A percentile compares a stretch with the other conserved stretches of the same genome.
These are phyloP conservation scores for Lordiphosa collinella DNA, from an alignment of 1,140 invertebrate genomes.

Conservation along the genomic window DNA sequence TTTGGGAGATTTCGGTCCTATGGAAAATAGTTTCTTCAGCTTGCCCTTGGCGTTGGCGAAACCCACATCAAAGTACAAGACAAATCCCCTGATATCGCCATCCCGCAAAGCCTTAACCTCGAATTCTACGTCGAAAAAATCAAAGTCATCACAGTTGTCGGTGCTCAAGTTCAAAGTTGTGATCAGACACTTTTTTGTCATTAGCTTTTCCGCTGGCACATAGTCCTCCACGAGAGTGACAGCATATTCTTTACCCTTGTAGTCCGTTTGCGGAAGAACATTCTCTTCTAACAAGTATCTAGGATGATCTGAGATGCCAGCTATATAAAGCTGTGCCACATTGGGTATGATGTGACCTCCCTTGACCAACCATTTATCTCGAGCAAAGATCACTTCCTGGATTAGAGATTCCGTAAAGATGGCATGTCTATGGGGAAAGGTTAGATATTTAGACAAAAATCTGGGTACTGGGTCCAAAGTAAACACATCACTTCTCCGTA, in stretches of 20 bases:
- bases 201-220: constrained; percentile 8
- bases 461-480: too few relatives aligned
- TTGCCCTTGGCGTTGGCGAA: not conserved
- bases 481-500: too few relatives aligned
- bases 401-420: constrained; percentile 44
- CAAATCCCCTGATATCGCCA: constrained; percentile 11
- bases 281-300: not conserved
- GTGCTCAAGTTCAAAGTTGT: constrained; percentile 13
- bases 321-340: constrained; percentile 26
- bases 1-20: constrained; percentile 11
- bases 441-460: too few relatives aligned
- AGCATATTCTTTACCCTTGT: not conserved
- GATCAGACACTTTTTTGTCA: constrained; percentile 24
- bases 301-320: constrained; percentile 10
- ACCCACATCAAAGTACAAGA: constrained; percentile 25
- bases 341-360: constrained; percentile 43
- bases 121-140: constrained; percentile 4
- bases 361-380: constrained; percentile 34
- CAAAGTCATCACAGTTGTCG: not conserved
- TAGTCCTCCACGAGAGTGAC: constrained; percentile 23
- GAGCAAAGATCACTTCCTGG: constrained; percentile 36
- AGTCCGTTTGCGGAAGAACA: not conserved
- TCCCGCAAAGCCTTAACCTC: constrained; percentile 1
- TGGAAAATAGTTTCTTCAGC: constrained; percentile 24
- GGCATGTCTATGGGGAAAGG: constrained; percentile 15